Base-by-base conservation (phyloP, 2,797 vertebrate species). In the Triplophysa yarkandensis region DNA sequence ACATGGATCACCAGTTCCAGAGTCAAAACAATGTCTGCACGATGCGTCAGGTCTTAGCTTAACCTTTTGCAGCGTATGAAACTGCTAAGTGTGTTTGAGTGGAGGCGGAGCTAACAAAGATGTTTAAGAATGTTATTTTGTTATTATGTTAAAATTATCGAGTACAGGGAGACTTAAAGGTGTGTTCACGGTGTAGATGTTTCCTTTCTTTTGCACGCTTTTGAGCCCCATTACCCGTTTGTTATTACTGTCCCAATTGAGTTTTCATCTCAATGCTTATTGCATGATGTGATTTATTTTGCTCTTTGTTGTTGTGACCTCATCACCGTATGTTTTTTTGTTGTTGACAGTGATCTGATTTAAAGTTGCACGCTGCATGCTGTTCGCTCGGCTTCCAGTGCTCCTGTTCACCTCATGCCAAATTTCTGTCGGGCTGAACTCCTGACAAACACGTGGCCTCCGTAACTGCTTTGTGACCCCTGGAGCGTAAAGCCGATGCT, bases 331-430 rank as follows among this genome's bases (percentile, higher is more conserved):
- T 90, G 82, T 87, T 80, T 84, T n/a, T 88, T 84, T 86, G 81
- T 88, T 87, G 86, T 90, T 62, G 84, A 91, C 90, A 92, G 90
- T 91, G 89, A 92, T 87, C 86, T 82, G 85, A 84, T 88, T 81
- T 89, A 84, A 88, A 89, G 89, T 83, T 87, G 87, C 89, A 89
- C 81, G 86, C 88, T 86, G 86, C 87, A 85, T 84, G 86, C 85
- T 83, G 83, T 86, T 85, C 81, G 65, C 66, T 77, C 84, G 80
- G 65, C 66, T 77, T 84, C 84, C 86, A 84, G 83, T 83, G 84
- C 83, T 83, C 81, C 80, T 70, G 80, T 85, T 86, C 82, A 85
- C 83, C 84, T 87, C 83, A 87, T 75, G 48, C 85, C 80, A 62
- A 34, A 54, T 30, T 36, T 28, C 41, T 52, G 4, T 50, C 46